Base-by-base conservation (phyloP, 2,797 vertebrate species). In the Sebastes jordani region DNA sequence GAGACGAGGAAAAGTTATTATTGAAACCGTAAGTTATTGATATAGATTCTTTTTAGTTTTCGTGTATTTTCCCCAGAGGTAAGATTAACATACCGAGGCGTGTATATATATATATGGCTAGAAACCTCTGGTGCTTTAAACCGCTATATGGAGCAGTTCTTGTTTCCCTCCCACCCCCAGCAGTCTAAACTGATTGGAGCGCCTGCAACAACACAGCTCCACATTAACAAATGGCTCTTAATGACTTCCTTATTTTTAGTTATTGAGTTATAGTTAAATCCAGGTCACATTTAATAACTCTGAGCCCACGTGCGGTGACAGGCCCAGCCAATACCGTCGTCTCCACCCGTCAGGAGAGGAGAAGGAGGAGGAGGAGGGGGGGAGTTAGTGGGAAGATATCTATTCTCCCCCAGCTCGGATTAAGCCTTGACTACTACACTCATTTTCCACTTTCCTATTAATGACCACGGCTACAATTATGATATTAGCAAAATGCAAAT, bases 401-500 rank as follows among this genome's bases (percentile, higher is more conserved):
- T 86, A 46, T 86, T 86, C 89, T 92, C 88, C 89, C 90, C 75
- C 74, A 87, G 91, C 91, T 90, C 79, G 70, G 89, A 93, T 93
- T 93, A 92, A 90, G 83, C 83, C 91, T 90, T 72, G 72, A 87
- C 92, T 90, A 89, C 89, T 75, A 85, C 89, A 92, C 93, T 95
- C 91, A 94, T 93, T 94, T 95, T 91, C 95, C 93, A 92, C 93
- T 95, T 93, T 84, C 91, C 91, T 95, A 93, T 95, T 96, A 96
- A 96, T 94, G 93, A 93, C 94, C 93, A 80, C 78, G 88, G 92
- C 94, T 92, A 93, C 95, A 96, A 96, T 96, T 96, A 96, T 95
- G 95, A 95, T 95, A 96, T 96, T 96, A 95, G 93, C 88, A 87
- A 94, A 93, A 95, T 95, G 95, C 95, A 95, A 96, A 96, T 96